Conservation (phyloP, 2,888 invertebrate species). For the Onthophagus sagittarius region DNA sequence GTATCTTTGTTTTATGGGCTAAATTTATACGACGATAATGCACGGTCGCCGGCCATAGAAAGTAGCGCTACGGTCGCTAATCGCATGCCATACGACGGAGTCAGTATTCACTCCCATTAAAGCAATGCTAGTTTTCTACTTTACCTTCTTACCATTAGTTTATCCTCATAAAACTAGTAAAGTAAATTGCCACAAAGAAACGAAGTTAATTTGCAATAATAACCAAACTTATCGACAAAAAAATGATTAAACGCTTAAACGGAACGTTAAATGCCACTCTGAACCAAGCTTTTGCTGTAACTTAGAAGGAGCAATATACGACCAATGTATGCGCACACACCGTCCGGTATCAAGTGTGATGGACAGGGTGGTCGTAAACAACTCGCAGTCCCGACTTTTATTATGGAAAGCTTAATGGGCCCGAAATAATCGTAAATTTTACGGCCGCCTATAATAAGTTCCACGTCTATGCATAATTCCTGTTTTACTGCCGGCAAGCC, state of each 20-base stretch:
- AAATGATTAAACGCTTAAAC: not conserved
- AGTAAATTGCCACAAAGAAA: not conserved
- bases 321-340: conserved; percentile 5
- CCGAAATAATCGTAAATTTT: conserved; percentile 41
- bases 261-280: not conserved
- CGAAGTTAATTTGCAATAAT: not conserved
- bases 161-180: too few species aligned
- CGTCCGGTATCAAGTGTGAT: conserved; percentile 29
- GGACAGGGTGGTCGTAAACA: conserved; percentile 38
- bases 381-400: conserved; percentile 38
- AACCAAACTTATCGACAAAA: too few species aligned
- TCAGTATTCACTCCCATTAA: not conserved
- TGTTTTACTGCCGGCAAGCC: conserved; percentile 25
- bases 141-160: not conserved
- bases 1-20: conserved; percentile 45
- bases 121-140: not conserved
- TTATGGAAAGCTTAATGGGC: conserved; percentile 41
- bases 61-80: conserved; percentile 28
- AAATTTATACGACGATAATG: conserved; percentile 43
- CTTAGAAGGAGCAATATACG: conserved; percentile 1
- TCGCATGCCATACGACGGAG: not conserved
- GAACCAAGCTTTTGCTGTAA: not conserved
- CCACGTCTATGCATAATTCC: conserved; percentile 31
- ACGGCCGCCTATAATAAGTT: conserved; percentile 34
- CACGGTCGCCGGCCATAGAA: conserved; percentile 37